These are phyloP conservation scores for Chrysemys picta DNA, from an alignment of 2,113 vertebrate genomes.

Conservation along the genomic window DNA sequence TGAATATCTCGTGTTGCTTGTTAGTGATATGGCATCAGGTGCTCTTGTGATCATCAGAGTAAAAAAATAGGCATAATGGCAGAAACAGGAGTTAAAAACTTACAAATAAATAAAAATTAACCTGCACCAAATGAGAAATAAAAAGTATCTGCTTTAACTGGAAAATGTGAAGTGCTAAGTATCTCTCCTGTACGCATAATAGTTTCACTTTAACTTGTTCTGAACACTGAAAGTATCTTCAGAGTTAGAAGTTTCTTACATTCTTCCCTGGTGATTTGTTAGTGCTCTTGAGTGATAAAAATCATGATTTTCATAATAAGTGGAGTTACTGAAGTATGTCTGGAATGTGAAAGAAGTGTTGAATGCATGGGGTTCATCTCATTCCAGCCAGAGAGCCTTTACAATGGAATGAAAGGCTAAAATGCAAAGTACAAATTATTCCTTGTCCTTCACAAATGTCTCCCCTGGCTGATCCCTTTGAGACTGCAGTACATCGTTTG, in stretches of 20 bases:
- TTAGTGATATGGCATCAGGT: background rate
- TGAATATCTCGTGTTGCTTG: background rate
- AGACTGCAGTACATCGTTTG: slow-evolving; percentile 8
- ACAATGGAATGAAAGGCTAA: slow-evolving; percentile 5
- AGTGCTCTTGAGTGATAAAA: slow-evolving; percentile 64
- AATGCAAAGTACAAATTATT: background rate
- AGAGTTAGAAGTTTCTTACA: slow-evolving; percentile 9
- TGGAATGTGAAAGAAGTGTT: slow-evolving; percentile 63
- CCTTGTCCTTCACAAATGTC: slow-evolving; percentile 39
- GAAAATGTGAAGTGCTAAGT: background rate
- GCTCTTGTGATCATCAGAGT: background rate
- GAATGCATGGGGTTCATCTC: background rate
- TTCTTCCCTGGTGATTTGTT: slow-evolving; percentile 35
- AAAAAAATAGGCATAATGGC: background rate
- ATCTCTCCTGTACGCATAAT: background rate
- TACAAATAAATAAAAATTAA: background rate
- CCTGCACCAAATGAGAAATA: background rate
- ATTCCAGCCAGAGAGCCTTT: slow-evolving; percentile 21
- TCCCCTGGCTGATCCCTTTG: slow-evolving; percentile 5
- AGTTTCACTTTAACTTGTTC: background rate
- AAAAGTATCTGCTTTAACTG: background rate
- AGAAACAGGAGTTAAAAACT: background rate
- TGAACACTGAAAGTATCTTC: background rate
- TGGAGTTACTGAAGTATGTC: slow-evolving; percentile 26
- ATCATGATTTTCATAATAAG: slow-evolving; percentile 35